Evolutionary conservation across 2,888 invertebrate genomes (phyloP).

Genomic region (Pseudococcus jackbeardsleyi): DNA sequence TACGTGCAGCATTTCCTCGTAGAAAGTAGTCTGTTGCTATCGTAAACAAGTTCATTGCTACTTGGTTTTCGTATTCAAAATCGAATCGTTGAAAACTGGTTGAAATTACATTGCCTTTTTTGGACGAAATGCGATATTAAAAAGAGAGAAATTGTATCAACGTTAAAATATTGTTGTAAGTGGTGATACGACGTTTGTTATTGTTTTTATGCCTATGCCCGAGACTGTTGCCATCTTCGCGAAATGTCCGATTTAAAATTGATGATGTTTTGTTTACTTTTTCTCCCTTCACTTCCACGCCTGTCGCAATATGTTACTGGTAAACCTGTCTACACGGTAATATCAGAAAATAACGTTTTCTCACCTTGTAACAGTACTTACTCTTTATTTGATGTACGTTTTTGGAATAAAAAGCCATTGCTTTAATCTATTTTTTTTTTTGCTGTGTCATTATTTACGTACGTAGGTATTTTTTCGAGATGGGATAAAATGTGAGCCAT

Average conservation of each 20-base stretch:
- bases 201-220: background rate
- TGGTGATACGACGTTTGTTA: conserved; percentile 8
- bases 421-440: no score
- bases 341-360: background rate
- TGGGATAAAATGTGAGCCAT: no score
- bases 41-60: conserved; percentile 19
- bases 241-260: conserved; percentile 5
- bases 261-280: conserved; percentile 9
- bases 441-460: no score
- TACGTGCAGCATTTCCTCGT: conserved; percentile 9
- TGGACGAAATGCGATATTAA: background rate
- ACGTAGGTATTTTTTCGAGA: no score
- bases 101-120: conserved; percentile 16
- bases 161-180: background rate
- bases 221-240: background rate
- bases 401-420: background rate
- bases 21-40: background rate
- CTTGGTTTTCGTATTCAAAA: conserved; percentile 21
- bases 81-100: conserved; percentile 11
- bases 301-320: background rate
- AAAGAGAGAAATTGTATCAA: conserved; percentile 4
- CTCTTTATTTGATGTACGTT: background rate
- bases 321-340: background rate
- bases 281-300: background rate
- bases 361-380: conserved; percentile 15